These are phyloP conservation scores for Clupea harengus DNA, from an alignment of 2,113 vertebrate genomes.

Conservation along the genomic window DNA sequence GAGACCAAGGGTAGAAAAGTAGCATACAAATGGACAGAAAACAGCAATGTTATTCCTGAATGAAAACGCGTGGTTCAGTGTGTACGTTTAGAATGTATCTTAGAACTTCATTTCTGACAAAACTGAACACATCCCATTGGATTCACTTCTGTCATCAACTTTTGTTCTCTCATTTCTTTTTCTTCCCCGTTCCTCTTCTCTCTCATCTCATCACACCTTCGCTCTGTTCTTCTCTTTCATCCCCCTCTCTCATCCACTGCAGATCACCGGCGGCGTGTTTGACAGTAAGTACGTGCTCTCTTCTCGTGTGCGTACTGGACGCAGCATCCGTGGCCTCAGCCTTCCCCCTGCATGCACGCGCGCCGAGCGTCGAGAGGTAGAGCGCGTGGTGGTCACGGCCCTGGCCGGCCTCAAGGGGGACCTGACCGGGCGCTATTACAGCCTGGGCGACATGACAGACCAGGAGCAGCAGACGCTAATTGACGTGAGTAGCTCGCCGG, in stretches of 20 bases:
- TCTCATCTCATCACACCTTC: background rate
- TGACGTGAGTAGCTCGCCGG: constrained; percentile 73
- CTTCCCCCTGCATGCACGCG: constrained; percentile 85
- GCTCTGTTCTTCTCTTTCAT: background rate
- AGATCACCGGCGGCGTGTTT: constrained; percentile 82
- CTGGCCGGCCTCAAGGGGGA: constrained; percentile 85
- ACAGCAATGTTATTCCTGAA: too few species aligned
- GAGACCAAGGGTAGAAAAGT: too few species aligned
- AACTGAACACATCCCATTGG: too few species aligned
- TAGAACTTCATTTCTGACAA: too few species aligned
- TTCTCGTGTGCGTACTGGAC: constrained; percentile 85
- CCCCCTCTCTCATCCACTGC: background rate
- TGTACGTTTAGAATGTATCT: too few species aligned
- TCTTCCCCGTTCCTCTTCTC: too few species aligned
- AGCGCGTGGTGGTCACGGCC: constrained; percentile 80
- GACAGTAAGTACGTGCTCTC: constrained; percentile 87
- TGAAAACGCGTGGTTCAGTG: too few species aligned
- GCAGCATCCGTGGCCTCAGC: constrained; percentile 89
- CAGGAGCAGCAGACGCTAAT: constrained; percentile 89
- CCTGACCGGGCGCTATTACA: constrained; percentile 86
- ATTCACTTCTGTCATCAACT: too few species aligned
- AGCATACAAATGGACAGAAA: too few species aligned
- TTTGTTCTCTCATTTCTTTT: too few species aligned
- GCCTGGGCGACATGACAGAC: constrained; percentile 84
- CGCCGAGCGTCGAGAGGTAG: constrained; percentile 88